Conservation (phyloP, 2,797 vertebrate genomes). For the Petrocephalus sullivani region DNA sequence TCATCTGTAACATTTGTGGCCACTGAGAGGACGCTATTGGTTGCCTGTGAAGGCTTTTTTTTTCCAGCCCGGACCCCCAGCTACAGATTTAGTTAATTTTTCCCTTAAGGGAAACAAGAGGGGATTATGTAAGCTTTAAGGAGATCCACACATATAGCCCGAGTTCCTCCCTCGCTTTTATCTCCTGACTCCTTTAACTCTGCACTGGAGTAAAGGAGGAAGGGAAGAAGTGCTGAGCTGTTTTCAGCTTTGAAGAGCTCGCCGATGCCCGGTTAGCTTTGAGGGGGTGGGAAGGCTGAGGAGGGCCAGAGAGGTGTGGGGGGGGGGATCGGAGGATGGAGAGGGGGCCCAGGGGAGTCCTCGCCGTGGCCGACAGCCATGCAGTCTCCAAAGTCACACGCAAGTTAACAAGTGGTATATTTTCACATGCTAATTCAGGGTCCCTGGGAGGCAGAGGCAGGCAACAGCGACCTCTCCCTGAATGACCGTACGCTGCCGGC, state of each 20-base stretch:
- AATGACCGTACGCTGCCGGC: constrained; percentile 29
- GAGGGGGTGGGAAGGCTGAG: constrained; percentile 13
- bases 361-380: constrained; percentile 38
- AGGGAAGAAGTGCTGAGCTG: constrained; percentile 42
- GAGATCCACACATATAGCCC: constrained; percentile 58
- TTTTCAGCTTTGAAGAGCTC: constrained; percentile 43
- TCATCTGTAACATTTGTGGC: constrained; percentile 37
- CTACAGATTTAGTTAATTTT: constrained; percentile 49
- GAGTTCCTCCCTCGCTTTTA: constrained; percentile 56
- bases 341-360: background rate
- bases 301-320: constrained; percentile 30
- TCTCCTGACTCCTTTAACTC: constrained; percentile 63
- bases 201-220: constrained; percentile 43
- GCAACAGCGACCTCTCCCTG: constrained; percentile 44
- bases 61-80: constrained; percentile 45
- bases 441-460: constrained; percentile 26
- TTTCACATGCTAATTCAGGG: constrained; percentile 49
- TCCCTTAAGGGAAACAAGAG: constrained; percentile 54
- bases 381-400: constrained; percentile 45
- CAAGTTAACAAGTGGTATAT: constrained; percentile 48
- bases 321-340: background rate
- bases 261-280: background rate
- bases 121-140: constrained; percentile 70
- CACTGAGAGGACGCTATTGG: constrained; percentile 55
- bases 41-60: constrained; percentile 47